Evolutionary conservation across 2,888 invertebrate species (phyloP).

Genomic region (Hirtodrosophila confusa): DNA sequence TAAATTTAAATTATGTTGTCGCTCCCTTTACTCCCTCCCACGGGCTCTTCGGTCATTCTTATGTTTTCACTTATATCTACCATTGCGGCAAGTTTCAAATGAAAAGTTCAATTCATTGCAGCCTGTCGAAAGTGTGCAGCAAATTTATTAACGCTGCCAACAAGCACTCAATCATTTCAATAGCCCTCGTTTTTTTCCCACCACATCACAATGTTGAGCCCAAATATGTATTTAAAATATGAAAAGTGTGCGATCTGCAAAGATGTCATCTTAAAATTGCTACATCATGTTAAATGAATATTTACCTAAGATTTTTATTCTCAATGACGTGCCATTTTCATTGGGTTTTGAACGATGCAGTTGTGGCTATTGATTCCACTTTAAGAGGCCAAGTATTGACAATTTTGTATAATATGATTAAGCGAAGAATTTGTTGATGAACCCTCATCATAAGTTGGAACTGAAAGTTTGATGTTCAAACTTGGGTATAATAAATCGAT

Average conservation of each 20-base stretch:
- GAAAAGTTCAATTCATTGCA: slow-evolving; percentile 44
- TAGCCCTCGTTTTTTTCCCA: slow-evolving; percentile 19
- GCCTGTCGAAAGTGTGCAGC: slow-evolving; percentile 28
- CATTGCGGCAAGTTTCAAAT: slow-evolving; percentile 12
- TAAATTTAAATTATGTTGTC: slow-evolving; percentile 76
- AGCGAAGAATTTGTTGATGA: background rate
- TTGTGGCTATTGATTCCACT: slow-evolving; percentile 33
- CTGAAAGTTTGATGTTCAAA: background rate
- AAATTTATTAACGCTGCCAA: slow-evolving; percentile 61
- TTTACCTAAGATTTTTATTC: slow-evolving; percentile 26
- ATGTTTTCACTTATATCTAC: slow-evolving; percentile 11
- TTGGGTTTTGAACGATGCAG: background rate
- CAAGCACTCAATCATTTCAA: slow-evolving; percentile 67
- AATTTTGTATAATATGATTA: background rate
- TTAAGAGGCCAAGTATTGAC: slow-evolving; percentile 5
- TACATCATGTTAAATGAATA: slow-evolving; percentile 29
- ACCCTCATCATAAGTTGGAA: background rate
- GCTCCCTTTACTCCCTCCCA: slow-evolving; percentile 41
- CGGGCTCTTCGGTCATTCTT: slow-evolving; percentile 53
- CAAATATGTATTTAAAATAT: slow-evolving; percentile 12
- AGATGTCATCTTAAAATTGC: slow-evolving; percentile 11
- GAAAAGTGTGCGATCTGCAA: slow-evolving; percentile 1
- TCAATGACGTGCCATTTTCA: slow-evolving; percentile 27
- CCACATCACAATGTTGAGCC: slow-evolving; percentile 10
- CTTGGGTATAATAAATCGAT: background rate